Evolutionary conservation across 2,888 invertebrate species (phyloP), one percentile per base, ranked within the genome.

Genomic region (Abscondita cerata): DNA sequence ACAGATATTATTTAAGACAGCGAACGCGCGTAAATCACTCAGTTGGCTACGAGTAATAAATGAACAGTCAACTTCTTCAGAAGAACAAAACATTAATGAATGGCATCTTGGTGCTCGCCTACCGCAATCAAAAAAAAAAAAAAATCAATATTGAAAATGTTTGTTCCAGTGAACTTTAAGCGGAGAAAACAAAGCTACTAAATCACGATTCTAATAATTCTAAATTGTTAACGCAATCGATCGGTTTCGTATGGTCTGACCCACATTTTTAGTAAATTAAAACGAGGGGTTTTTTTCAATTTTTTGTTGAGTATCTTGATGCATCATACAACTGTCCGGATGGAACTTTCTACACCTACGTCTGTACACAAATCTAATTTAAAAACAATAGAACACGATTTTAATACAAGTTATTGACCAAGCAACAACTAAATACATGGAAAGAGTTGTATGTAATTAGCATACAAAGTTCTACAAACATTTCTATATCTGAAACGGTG

Each of bases 371-470:
- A 69, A 70, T 72, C 73, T 65, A 77, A 79, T 78, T 79, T 79
- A 75, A 73, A 76, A 77, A 80, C 80, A 80, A 80, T 80, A 77
- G 80, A 76, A 78, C 79, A 78, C 75, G 78, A 75, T 76, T 75
- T 78, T 77, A 79, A 77, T 78, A 76, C 76, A 76, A 77, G 73
- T 64, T 76, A 79, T 79, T 75, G 76, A 75, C 78, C 72, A 74
- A 76, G 75, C 75, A 75, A 78, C 79, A 78, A 76, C 76, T 76
- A 77, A 78, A 77, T 79, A 80, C 79, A 79, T 76, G 80, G 77
- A 78, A 76, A 66, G 77, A 74, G 77, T 76, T 78, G 76, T 80
- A 77, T 78, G 74, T 74, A 78, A 80, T 80, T 80, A 80, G 79
- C 80, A 79, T 80, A 80, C 76, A 77, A 76, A 78, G 74, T 75